A percentile compares a stretch with the other conserved stretches of the same genome.
Evolutionary conservation across 2,888 invertebrate species (phyloP).

Genomic region (Amiota mariae): DNA sequence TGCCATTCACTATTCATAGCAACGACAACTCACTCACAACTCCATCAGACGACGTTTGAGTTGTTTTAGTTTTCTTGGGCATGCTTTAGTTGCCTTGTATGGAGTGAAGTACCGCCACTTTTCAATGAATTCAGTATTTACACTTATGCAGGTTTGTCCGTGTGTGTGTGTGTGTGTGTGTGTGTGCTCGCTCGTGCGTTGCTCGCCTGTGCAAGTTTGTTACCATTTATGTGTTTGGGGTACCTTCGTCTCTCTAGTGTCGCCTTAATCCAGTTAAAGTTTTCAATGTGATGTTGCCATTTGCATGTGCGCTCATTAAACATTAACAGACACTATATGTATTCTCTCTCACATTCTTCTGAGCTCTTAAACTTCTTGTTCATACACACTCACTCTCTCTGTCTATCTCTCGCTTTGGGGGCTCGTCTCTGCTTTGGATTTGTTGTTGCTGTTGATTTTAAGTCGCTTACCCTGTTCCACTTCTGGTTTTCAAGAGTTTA

Average conservation of each 20-base stretch:
- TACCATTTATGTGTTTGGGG: neutral
- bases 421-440: constrained; percentile 48
- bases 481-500: neutral
- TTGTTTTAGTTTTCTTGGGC: neutral
- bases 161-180: neutral
- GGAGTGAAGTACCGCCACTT: neutral
- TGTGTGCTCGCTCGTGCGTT: too few species aligned
- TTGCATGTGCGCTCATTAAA: too few species aligned
- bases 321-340: too few species aligned
- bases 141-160: neutral
- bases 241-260: too few species aligned
- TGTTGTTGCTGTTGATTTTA: constrained; percentile 4
- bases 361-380: too few species aligned
- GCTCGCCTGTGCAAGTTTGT: too few species aligned
- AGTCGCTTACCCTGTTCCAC: neutral
- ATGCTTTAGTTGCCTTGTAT: too few species aligned
- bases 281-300: neutral
- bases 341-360: too few species aligned
- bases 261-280: neutral
- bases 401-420: constrained; percentile 45
- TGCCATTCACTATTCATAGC: neutral
- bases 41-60: neutral
- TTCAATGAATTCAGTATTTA: neutral
- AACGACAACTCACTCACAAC: neutral
- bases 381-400: constrained; percentile 13